Conservation (phyloP, 2,888 invertebrate species). For the Phaedon cochleariae region DNA sequence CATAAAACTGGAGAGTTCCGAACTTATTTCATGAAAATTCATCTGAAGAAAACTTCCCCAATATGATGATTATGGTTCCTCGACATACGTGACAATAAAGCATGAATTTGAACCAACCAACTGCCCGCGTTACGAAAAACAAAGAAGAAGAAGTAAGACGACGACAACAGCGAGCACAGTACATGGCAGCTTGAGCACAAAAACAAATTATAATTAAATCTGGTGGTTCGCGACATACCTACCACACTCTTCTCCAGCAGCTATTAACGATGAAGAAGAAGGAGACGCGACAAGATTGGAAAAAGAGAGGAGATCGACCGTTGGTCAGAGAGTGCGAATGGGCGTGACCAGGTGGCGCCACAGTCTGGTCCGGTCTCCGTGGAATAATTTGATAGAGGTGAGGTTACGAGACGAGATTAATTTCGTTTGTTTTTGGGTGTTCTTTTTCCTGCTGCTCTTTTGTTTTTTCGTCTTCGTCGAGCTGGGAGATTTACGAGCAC, state of each 20-base stretch:
- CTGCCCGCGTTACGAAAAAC: conserved; percentile 32
- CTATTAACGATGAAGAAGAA: conserved; percentile 32
- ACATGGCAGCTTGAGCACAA: conserved; percentile 42
- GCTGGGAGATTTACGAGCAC: not conserved
- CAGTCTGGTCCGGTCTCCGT: conserved; percentile 33
- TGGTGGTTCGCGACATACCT: conserved; percentile 34
- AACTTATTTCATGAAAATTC: too few relatives aligned
- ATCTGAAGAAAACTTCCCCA: too few relatives aligned
- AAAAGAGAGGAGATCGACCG: conserved; percentile 33
- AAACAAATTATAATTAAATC: conserved; percentile 55
- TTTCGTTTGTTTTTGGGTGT: conserved; percentile 18
- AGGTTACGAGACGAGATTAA: conserved; percentile 36
- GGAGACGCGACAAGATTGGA: conserved; percentile 23
- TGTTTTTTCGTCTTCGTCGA: not conserved
- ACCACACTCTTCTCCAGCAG: conserved; percentile 17
- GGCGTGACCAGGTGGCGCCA: conserved; percentile 57
- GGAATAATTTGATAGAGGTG: conserved; percentile 39
- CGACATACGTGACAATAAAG: too few relatives aligned
- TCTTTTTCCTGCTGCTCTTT: not conserved
- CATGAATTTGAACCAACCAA: conserved; percentile 30
- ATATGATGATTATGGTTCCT: too few relatives aligned
- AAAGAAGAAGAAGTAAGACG: not conserved
- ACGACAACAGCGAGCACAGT: conserved; percentile 43
- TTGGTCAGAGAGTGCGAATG: conserved; percentile 42
- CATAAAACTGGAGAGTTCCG: too few relatives aligned